These are phyloP conservation scores for Anser brachyrhynchus DNA, from an alignment of 2,113 vertebrate species.

Conservation along the genomic window DNA sequence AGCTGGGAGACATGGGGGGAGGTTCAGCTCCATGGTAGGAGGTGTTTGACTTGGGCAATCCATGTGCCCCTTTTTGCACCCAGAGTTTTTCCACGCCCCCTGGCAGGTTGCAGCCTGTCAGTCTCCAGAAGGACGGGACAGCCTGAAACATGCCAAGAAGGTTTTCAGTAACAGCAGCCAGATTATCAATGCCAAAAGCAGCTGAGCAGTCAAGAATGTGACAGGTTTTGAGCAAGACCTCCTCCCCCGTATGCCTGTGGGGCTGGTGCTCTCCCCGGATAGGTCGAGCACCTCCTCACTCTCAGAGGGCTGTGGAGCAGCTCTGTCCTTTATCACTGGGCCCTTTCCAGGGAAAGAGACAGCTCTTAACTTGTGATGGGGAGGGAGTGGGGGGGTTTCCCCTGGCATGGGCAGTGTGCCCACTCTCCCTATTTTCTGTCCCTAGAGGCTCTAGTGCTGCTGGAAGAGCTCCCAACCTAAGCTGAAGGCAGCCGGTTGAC, in stretches of 20 bases:
- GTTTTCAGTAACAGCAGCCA: not conserved
- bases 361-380: not conserved
- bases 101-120: constrained; percentile 46
- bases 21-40: not conserved
- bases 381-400: not conserved
- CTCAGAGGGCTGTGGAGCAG: not conserved
- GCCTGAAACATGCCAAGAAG: constrained; percentile 26
- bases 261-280: not conserved
- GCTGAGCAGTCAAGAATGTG: not conserved
- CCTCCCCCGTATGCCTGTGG: not conserved
- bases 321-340: not conserved
- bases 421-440: not conserved
- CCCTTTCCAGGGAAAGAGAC: constrained; percentile 1
- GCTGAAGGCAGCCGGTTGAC: constrained; percentile 11
- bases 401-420: not conserved
- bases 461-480: constrained; percentile 28
- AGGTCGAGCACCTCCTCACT: not conserved
- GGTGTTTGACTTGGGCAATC: not conserved
- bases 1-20: not conserved
- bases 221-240: not conserved
- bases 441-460: constrained; percentile 1
- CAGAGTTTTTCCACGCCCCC: not conserved
- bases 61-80: not conserved
- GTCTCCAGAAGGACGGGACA: constrained; percentile 6
- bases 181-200: constrained; percentile 29